Conservation (phyloP, 1,140 invertebrate genomes). For the Calephelis virginiensis region DNA sequence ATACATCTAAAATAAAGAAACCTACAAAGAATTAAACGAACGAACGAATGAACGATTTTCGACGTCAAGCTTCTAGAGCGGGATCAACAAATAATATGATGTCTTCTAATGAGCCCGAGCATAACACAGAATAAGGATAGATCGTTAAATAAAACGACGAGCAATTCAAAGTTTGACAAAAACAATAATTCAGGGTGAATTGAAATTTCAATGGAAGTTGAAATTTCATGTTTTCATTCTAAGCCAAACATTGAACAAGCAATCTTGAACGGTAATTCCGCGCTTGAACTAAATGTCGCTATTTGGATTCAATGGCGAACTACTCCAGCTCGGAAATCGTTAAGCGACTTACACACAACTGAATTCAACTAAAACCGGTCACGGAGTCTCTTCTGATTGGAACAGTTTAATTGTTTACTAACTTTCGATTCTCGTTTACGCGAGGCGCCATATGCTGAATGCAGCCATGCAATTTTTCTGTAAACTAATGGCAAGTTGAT, state of each 20-base stretch:
- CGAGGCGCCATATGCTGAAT: too few relatives aligned
- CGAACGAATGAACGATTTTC: too few relatives aligned
- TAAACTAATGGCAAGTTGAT: too few relatives aligned
- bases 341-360: not conserved
- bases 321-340: not conserved
- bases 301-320: not conserved
- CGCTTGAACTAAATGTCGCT: not conserved
- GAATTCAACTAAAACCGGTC: not conserved
- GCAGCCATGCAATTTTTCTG: too few relatives aligned
- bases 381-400: not conserved
- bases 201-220: not conserved
- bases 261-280: not conserved
- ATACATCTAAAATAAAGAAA: too few relatives aligned
- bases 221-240: not conserved
- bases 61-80: too few relatives aligned
- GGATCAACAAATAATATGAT: too few relatives aligned
- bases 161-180: not conserved
- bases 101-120: too few relatives aligned
- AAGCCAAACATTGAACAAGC: not conserved
- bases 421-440: not conserved
- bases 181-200: conserved; percentile 1
- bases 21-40: too few relatives aligned
- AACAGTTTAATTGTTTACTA: not conserved
- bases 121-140: too few relatives aligned
- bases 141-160: too few relatives aligned